Percentiles rank a stretch among this genome's conserved stretches.
These are phyloP conservation scores for Pemphredon lugubris DNA, from an alignment of 2,888 invertebrate species.

Conservation along the genomic window DNA sequence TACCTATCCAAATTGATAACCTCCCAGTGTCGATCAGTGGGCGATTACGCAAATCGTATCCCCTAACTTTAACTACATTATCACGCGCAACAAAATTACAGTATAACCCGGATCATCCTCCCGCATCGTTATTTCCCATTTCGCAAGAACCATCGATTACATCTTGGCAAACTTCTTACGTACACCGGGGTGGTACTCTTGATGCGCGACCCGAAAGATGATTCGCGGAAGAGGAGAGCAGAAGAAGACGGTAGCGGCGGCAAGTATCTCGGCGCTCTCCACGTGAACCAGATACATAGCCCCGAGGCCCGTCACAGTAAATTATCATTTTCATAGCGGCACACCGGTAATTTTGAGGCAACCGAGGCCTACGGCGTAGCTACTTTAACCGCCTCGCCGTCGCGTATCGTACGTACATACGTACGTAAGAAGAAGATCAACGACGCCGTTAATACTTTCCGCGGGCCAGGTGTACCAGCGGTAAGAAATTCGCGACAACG, in stretches of 20 bases:
- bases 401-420: neutral
- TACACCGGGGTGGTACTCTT: too few relatives aligned
- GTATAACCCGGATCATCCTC: too few relatives aligned
- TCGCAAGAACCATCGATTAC: too few relatives aligned
- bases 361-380: conserved; percentile 42
- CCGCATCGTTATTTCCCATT: too few relatives aligned
- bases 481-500: conserved; percentile 49
- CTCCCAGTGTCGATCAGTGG: too few relatives aligned
- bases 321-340: conserved; percentile 78
- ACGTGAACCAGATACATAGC: conserved; percentile 75
- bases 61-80: too few relatives aligned
- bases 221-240: conserved; percentile 38
- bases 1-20: too few relatives aligned
- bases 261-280: conserved; percentile 52
- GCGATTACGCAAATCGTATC: too few relatives aligned
- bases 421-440: conserved; percentile 15
- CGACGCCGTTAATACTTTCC: conserved; percentile 18
- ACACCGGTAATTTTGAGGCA: conserved; percentile 66
- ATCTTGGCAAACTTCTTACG: too few relatives aligned
- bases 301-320: conserved; percentile 75
- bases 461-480: conserved; percentile 27
- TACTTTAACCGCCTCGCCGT: conserved; percentile 35
- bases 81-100: too few relatives aligned
- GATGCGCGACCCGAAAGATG: too few relatives aligned
- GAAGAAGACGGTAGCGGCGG: conserved; percentile 56